Base-by-base conservation (phyloP, 2,888 invertebrate species). In the Abscondita cerata region DNA sequence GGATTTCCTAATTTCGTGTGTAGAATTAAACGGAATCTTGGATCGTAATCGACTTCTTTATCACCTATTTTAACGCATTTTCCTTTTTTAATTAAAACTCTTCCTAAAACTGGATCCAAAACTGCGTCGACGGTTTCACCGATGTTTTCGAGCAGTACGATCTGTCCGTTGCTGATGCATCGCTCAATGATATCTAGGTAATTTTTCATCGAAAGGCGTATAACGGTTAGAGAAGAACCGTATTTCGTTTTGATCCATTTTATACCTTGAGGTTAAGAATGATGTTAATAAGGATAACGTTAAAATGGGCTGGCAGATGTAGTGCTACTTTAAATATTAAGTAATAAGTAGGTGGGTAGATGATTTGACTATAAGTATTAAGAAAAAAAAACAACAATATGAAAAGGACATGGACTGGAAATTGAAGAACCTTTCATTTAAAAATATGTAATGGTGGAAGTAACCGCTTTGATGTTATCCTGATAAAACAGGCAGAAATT, bases 1-100 rank as follows among this genome's bases (percentile, higher is more conserved):
- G 96, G 96, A 82, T 97, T 97, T 0, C 94, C 95, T 63, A 97
- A 81, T 81, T 97, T 97, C 0, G 96, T 96, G 77, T 97, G 96
- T 0, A 97, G 79, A 66, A 97, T 88, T 2, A 97, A 82, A 8
- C 90, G 86, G 81, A 97, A 97, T 47, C 83, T 85, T 0, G 87
- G 87, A 81, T 93, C 88, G 78, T 88, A 96, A 78, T 96, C 96
- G 20, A 97, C 89, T 81, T 97, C 96, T 75, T 91, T 91, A 76
- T 96, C 96, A 1, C 96, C 96, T 66, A 97, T 91, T 85, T 93
- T 89, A 13, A 90, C 83, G 38, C 84, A 86, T 83, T 84, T 87
- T 58, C 96, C 96, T 78, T 93, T 95, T 73, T 94, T 93, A 67
- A 96, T 91, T 36, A 96, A 86, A 73, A 92, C 91, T 67, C 96